These are phyloP conservation scores for Cygnus buccinator DNA, from an alignment of 2,113 vertebrate genomes.

Conservation along the genomic window DNA sequence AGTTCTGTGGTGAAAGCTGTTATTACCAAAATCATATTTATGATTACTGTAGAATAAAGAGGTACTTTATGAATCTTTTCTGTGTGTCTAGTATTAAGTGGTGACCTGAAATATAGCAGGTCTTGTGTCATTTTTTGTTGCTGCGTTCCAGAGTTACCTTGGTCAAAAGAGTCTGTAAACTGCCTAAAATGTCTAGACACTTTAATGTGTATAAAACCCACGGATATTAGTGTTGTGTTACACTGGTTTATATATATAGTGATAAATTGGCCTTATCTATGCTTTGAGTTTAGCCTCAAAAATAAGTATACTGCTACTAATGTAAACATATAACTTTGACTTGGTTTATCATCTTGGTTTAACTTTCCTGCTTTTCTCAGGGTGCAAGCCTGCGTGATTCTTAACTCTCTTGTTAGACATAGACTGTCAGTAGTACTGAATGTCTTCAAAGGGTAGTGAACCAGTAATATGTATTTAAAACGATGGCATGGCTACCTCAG, in stretches of 20 bases:
- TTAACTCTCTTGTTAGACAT: not conserved
- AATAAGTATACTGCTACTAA: not conserved
- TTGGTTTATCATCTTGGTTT: not conserved
- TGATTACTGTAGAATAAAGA: not conserved
- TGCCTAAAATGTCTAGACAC: not conserved
- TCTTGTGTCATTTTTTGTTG: not conserved
- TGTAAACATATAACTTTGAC: not conserved
- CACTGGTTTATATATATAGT: not conserved
- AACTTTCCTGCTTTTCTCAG: not conserved
- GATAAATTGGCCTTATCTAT: not conserved
- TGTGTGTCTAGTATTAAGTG: not conserved
- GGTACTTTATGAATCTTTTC: not conserved
- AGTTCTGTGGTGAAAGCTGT: not conserved
- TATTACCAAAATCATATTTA: not conserved
- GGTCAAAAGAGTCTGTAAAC: not conserved
- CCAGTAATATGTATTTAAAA: not conserved
- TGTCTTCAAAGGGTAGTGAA: not conserved
- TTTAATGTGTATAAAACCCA: not conserved
- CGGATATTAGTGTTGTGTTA: not conserved
- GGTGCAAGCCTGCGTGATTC: not conserved
- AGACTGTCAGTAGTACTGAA: not conserved
- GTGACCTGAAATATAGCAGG: not conserved
- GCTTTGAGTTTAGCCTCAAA: not conserved
- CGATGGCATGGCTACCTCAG: accelerated
- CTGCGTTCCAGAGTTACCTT: not conserved